Percentiles rank a stretch among this genome's conserved stretches.
These are phyloP conservation scores for Harpalus rufipes DNA, from an alignment of 2,888 invertebrate species.

Conservation along the genomic window DNA sequence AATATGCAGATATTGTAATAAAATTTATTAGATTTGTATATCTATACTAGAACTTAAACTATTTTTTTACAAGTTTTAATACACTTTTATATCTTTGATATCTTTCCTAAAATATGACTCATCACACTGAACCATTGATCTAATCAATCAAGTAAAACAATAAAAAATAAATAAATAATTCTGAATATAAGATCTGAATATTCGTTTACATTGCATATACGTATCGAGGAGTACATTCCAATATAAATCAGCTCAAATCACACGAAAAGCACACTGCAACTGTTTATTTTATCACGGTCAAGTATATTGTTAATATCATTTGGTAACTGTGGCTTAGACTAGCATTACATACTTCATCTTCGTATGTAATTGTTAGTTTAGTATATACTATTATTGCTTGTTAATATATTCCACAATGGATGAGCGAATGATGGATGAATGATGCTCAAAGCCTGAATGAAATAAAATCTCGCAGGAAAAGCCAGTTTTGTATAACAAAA, in stretches of 20 bases:
- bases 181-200: constrained; percentile 46
- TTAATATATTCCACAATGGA: constrained; percentile 62
- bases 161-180: constrained; percentile 56
- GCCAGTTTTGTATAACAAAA: background rate
- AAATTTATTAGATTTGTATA: constrained; percentile 67
- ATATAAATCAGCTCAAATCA: constrained; percentile 55
- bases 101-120: constrained; percentile 65
- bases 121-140: constrained; percentile 59
- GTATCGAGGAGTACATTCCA: constrained; percentile 54
- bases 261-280: constrained; percentile 64
- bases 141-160: constrained; percentile 53
- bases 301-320: constrained; percentile 65
- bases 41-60: constrained; percentile 66
- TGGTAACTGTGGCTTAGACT: constrained; percentile 66
- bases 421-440: constrained; percentile 31
- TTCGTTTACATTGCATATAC: constrained; percentile 57
- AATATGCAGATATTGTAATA: constrained; percentile 46
- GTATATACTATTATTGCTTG: constrained; percentile 61
- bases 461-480: constrained; percentile 8
- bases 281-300: constrained; percentile 62
- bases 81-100: constrained; percentile 65
- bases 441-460: constrained; percentile 43
- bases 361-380: constrained; percentile 49
- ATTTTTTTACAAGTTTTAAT: constrained; percentile 66
- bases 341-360: constrained; percentile 56